A percentile compares a stretch with the other conserved stretches of the same genome.
phyloP scores from a whole-genome alignment of 2,797 vertebrate genomes.

The Phrynocephalus guinanensis region DNA sequence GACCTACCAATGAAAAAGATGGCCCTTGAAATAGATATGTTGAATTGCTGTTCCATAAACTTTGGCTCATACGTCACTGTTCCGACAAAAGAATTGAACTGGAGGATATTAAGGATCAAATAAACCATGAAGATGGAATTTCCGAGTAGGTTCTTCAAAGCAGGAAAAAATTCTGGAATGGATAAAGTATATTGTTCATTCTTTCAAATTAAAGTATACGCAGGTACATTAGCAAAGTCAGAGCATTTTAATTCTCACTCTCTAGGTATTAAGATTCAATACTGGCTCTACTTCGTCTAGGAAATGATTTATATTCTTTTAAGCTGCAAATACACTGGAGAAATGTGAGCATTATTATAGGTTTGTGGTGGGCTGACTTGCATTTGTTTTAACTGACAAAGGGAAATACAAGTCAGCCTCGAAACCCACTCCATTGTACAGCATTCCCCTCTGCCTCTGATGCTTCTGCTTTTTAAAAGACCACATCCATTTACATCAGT shows the following conservation, averaged over 20 bases:
- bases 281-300: background rate
- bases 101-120: constrained; percentile 80
- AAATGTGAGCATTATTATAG: too few species aligned
- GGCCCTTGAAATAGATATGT: constrained; percentile 83
- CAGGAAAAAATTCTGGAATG: constrained; percentile 83
- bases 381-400: too few species aligned
- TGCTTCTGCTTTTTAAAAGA: too few species aligned
- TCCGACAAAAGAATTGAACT: constrained; percentile 84
- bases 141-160: constrained; percentile 85
- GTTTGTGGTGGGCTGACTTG: too few species aligned
- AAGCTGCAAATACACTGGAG: background rate
- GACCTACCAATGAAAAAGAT: constrained; percentile 86
- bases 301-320: background rate
- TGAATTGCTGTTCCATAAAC: constrained; percentile 92
- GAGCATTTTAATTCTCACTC: background rate
- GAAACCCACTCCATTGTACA: too few species aligned
- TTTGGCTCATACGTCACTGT: constrained; percentile 88
- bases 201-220: constrained; percentile 33
- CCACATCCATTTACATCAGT: too few species aligned
- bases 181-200: constrained; percentile 47
- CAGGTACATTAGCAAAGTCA: background rate
- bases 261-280: background rate
- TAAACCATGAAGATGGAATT: constrained; percentile 85
- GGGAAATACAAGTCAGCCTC: too few species aligned
- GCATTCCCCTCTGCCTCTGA: too few species aligned